phyloP scores from a whole-genome alignment of 2,888 invertebrate species.

The Carterocephalus palaemon region DNA sequence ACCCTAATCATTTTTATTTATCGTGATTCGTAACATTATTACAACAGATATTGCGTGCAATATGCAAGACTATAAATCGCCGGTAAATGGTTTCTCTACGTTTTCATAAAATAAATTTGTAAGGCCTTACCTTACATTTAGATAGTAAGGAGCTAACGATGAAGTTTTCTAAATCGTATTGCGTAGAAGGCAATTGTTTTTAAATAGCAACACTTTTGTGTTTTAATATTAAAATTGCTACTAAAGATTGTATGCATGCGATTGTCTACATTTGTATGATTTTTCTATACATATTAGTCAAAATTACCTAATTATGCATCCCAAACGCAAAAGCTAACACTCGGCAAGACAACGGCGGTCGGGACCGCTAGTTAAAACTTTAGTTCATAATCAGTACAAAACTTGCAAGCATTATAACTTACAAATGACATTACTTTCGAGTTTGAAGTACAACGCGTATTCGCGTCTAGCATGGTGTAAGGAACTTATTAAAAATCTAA shows the following conservation, averaged over 20 bases:
- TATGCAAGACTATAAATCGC: slow-evolving; percentile 23
- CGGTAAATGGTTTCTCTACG: slow-evolving; percentile 11
- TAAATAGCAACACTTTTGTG: background rate
- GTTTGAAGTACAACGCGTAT: slow-evolving; percentile 12
- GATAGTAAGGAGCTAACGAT: too few relatives aligned
- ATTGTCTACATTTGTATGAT: too few relatives aligned
- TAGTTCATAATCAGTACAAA: background rate
- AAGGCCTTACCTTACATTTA: slow-evolving; percentile 14
- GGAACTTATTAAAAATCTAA: slow-evolving; percentile 23
- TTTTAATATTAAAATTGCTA: too few relatives aligned
- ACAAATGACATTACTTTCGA: too few relatives aligned
- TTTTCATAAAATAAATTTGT: slow-evolving; percentile 19
- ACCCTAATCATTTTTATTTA: slow-evolving; percentile 17
- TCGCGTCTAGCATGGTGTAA: slow-evolving; percentile 7
- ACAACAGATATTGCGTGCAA: slow-evolving; percentile 19
- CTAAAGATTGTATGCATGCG: too few relatives aligned
- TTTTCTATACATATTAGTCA: too few relatives aligned
- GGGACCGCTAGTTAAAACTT: too few relatives aligned
- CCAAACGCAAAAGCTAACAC: too few relatives aligned
- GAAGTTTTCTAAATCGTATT: slow-evolving; percentile 7
- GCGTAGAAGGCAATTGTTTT: background rate
- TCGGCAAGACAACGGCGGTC: too few relatives aligned
- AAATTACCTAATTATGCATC: too few relatives aligned
- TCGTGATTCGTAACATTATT: slow-evolving; percentile 18
- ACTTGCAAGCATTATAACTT: slow-evolving; percentile 5